Percentiles rank a stretch among this genome's conserved stretches.
Conservation (phyloP, 1,140 invertebrate species). For the Drosophila bifasciata region DNA sequence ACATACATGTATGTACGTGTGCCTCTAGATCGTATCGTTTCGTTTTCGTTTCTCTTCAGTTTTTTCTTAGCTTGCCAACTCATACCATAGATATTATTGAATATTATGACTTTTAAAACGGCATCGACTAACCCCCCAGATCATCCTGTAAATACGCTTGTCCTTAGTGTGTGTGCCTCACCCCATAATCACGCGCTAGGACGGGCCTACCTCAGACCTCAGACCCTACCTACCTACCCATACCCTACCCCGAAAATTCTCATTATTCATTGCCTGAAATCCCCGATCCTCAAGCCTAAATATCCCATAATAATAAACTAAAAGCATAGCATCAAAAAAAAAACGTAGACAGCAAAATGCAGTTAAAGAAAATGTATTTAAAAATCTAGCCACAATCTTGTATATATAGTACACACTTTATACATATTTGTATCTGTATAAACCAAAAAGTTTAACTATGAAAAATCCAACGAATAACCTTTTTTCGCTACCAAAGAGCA, state of each 20-base stretch:
- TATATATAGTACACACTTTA: constrained; percentile 57
- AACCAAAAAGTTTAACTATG: constrained; percentile 56
- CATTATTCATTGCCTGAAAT: constrained; percentile 50
- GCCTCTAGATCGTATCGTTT: constrained; percentile 60
- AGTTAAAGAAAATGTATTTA: constrained; percentile 63
- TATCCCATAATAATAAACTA: constrained; percentile 32
- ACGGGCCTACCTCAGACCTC: constrained; percentile 21
- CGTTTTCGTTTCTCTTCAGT: constrained; percentile 53
- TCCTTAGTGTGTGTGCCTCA: constrained; percentile 65
- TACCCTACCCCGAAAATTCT: neutral
- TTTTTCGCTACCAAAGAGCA: constrained; percentile 73
- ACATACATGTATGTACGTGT: constrained; percentile 68
- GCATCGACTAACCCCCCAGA: constrained; percentile 46
- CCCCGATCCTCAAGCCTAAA: constrained; percentile 42
- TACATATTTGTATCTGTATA: constrained; percentile 20
- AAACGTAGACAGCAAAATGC: constrained; percentile 55
- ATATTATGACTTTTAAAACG: constrained; percentile 30
- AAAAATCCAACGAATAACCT: constrained; percentile 78
- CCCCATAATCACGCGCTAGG: constrained; percentile 50
- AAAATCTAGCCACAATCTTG: constrained; percentile 62
- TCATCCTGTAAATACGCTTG: constrained; percentile 79
- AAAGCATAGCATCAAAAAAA: constrained; percentile 63
- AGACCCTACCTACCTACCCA: neutral
- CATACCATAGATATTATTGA: constrained; percentile 28
- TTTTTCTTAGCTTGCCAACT: constrained; percentile 45